These are phyloP conservation scores for Diprion similis DNA, from an alignment of 1,140 invertebrate species.

Conservation along the genomic window DNA sequence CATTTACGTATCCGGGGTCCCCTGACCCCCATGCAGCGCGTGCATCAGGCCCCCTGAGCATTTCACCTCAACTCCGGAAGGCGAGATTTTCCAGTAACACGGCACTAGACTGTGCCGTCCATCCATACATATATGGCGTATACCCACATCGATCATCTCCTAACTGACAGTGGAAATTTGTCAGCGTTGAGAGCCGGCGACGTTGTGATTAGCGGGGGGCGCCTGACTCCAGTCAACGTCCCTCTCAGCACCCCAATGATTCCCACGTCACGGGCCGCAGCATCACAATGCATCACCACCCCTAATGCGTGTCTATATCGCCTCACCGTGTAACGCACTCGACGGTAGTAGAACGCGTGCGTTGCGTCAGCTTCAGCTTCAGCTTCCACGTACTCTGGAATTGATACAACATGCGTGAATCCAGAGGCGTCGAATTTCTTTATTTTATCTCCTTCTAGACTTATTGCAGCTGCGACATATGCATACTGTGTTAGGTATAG, in stretches of 20 bases:
- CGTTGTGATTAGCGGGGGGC: too few relatives aligned
- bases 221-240: neutral
- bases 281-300: neutral
- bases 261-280: neutral
- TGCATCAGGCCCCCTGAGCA: too few relatives aligned
- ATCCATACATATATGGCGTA: neutral
- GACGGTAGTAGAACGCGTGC: too few relatives aligned
- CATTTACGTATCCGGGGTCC: neutral
- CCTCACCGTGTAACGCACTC: neutral
- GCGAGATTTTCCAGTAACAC: neutral
- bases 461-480: too few relatives aligned
- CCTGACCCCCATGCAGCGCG: neutral
- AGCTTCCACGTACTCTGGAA: too few relatives aligned
- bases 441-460: too few relatives aligned
- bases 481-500: too few relatives aligned
- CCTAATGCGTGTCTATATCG: neutral
- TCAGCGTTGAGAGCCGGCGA: neutral
- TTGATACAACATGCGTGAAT: too few relatives aligned
- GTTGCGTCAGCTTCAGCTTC: too few relatives aligned
- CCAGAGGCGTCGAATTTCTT: too few relatives aligned
- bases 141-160: neutral
- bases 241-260: neutral
- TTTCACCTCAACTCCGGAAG: neutral
- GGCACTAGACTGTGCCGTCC: neutral
- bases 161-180: neutral